Percentiles rank a stretch among this genome's conserved stretches.
These are phyloP conservation scores for Euclidia mi DNA, from an alignment of 2,888 invertebrate genomes.

Conservation along the genomic window DNA sequence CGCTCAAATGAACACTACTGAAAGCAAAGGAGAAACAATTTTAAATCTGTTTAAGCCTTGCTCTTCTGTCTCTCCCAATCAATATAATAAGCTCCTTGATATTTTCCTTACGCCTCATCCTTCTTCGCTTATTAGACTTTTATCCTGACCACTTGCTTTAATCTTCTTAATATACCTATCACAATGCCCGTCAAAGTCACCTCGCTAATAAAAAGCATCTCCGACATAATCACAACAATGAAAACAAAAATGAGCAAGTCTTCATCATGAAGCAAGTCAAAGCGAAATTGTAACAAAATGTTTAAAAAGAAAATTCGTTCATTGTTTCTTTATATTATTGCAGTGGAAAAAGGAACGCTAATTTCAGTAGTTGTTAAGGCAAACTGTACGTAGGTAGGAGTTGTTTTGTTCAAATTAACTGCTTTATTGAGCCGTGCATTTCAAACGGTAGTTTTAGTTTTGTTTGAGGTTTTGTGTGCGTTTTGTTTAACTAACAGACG, in stretches of 20 bases:
- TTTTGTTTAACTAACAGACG: not conserved
- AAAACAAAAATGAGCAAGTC: not conserved
- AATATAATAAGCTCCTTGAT: no score
- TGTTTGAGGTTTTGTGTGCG: not conserved
- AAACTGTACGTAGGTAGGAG: not conserved
- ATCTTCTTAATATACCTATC: no score
- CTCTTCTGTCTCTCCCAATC: no score
- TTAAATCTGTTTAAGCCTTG: no score
- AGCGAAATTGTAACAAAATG: slow-evolving; percentile 8
- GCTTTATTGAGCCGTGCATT: slow-evolving; percentile 30
- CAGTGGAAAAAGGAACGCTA: slow-evolving; percentile 8
- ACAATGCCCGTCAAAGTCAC: no score
- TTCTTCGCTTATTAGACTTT: no score
- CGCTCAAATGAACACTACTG: no score
- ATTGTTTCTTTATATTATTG: slow-evolving; percentile 5
- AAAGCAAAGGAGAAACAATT: no score
- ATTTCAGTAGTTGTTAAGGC: slow-evolving; percentile 15
- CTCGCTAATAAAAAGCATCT: no score
- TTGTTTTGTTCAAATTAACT: slow-evolving; percentile 31
- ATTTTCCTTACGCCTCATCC: no score
- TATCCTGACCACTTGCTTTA: no score
- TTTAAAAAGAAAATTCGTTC: slow-evolving; percentile 10
- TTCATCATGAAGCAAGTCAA: slow-evolving; percentile 7
- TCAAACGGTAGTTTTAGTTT: slow-evolving; percentile 1
- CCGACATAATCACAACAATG: no score